phyloP scores from a whole-genome alignment of 2,797 vertebrate genomes.

The Myripristis jacobus region DNA sequence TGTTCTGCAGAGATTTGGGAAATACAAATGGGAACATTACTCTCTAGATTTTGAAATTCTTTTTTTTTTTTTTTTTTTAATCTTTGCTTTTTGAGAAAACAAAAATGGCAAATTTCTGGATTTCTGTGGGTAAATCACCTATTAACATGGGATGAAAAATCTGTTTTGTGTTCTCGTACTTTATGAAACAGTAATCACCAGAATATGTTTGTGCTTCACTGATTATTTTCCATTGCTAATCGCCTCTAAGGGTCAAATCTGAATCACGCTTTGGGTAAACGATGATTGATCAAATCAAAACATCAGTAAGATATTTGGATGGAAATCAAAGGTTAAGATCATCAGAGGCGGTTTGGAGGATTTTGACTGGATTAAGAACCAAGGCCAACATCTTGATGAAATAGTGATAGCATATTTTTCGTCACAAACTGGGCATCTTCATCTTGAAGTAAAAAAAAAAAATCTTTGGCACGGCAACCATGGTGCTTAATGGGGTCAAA shows the following conservation, averaged over 20 bases:
- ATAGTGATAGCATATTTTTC: neutral
- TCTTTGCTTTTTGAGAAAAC: slow-evolving; percentile 1
- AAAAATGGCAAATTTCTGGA: slow-evolving; percentile 5
- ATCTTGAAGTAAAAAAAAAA: too few relatives aligned
- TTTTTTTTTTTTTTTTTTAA: neutral
- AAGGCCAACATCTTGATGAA: neutral
- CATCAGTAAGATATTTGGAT: slow-evolving; percentile 21
- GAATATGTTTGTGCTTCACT: neutral
- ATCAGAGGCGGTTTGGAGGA: neutral
- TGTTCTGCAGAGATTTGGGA: slow-evolving; percentile 27
- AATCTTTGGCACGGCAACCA: neutral
- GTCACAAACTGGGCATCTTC: neutral
- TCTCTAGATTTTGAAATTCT: neutral
- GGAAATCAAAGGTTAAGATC: slow-evolving; percentile 26
- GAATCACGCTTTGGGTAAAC: slow-evolving; percentile 6
- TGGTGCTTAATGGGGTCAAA: neutral
- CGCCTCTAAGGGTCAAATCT: neutral
- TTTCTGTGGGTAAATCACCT: neutral
- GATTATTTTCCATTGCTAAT: neutral
- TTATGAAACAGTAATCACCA: neutral
- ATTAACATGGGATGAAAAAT: neutral
- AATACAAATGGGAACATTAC: slow-evolving; percentile 8
- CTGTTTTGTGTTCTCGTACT: neutral
- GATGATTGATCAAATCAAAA: slow-evolving; percentile 8
- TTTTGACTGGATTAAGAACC: neutral